Conservation (phyloP, 2,797 vertebrate species). For the Leucoraja ocellata region DNA sequence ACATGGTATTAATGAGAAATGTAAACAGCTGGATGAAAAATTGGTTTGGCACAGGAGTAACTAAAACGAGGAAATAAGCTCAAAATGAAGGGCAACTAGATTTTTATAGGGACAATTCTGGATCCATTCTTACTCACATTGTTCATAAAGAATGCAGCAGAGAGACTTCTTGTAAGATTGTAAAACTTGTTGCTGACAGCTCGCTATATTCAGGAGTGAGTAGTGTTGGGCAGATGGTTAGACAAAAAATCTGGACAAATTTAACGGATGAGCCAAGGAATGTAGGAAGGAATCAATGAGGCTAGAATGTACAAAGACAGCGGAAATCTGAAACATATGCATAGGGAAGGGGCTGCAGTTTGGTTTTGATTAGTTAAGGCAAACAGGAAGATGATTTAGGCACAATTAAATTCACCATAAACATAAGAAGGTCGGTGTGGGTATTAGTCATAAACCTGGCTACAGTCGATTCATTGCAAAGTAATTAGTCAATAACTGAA, state of each 20-base stretch:
- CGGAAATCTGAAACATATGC: constrained; percentile 14
- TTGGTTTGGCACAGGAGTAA: neutral
- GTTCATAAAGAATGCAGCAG: neutral
- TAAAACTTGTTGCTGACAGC: neutral
- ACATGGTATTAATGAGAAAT: neutral
- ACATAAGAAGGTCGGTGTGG: neutral
- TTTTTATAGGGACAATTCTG: neutral
- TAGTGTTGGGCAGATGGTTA: neutral
- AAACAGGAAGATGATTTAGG: neutral
- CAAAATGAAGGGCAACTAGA: neutral
- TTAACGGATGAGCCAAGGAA: neutral
- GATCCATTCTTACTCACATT: neutral
- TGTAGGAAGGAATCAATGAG: constrained; percentile 12
- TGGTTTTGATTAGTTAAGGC: constrained; percentile 14
- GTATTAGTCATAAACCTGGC: neutral
- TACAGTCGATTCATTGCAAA: neutral
- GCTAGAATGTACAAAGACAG: neutral
- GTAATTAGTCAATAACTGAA: neutral
- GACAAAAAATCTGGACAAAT: neutral
- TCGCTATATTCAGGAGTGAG: neutral
- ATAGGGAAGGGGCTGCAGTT: neutral
- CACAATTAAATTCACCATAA: constrained; percentile 2
- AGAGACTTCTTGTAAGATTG: neutral
- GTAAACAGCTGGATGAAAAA: neutral
- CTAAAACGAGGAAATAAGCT: neutral